Conservation (phyloP, 1,140 invertebrate genomes). For the Hycleus cichorii region DNA sequence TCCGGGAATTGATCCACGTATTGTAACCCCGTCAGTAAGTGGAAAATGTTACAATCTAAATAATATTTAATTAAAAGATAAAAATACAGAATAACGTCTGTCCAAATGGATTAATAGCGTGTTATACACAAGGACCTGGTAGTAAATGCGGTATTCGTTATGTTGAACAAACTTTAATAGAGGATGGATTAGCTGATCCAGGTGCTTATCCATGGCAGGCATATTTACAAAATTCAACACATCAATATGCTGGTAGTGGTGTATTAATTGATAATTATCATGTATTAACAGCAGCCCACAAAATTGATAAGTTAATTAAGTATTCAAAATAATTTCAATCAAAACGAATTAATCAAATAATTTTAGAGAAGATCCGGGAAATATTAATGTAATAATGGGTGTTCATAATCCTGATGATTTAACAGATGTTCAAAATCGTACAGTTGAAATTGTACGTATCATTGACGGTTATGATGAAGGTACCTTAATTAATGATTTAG, state of each 20-base stretch:
- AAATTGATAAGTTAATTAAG: constrained; percentile 30
- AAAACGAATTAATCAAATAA: background rate
- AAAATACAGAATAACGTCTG: constrained; percentile 8
- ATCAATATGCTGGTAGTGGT: constrained; percentile 31
- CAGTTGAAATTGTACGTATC: constrained; percentile 33
- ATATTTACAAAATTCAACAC: constrained; percentile 31
- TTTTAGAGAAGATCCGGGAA: constrained; percentile 19
- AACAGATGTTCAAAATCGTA: constrained; percentile 17
- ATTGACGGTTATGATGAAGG: constrained; percentile 47
- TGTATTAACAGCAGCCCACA: constrained; percentile 37
- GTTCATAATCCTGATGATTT: constrained; percentile 21
- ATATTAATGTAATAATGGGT: constrained; percentile 25
- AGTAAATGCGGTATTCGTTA: constrained; percentile 26
- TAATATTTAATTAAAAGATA: background rate
- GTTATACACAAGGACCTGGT: constrained; percentile 15
- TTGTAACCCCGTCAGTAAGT: constrained; percentile 29
- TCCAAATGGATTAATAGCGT: constrained; percentile 23
- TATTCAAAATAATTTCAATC: background rate
- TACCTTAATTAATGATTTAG: constrained; percentile 56
- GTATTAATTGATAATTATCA: constrained; percentile 33
- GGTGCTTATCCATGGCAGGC: constrained; percentile 37
- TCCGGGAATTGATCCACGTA: constrained; percentile 31
- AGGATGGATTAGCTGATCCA: constrained; percentile 19
- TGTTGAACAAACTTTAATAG: constrained; percentile 13
- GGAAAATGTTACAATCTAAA: background rate